These are phyloP conservation scores for Coturnix japonica DNA, from an alignment of 2,113 vertebrate genomes.

Conservation along the genomic window DNA sequence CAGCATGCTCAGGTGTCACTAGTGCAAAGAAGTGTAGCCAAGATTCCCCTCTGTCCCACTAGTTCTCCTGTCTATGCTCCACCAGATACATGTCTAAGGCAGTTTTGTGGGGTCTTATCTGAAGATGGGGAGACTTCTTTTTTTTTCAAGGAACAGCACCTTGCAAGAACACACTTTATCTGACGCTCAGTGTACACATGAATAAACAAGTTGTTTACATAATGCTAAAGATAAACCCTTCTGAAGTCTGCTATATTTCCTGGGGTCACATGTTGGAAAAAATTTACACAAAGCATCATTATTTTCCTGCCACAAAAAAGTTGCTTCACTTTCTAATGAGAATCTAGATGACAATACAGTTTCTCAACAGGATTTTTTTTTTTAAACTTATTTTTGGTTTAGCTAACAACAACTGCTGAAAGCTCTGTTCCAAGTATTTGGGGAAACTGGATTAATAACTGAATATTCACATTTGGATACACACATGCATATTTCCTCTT, in stretches of 20 bases:
- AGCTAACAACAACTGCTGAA: not conserved
- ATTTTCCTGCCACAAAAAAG: not conserved
- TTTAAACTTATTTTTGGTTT: not conserved
- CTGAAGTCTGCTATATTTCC: constrained; percentile 1
- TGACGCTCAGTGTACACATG: not conserved
- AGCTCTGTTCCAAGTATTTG: not conserved
- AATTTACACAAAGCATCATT: not conserved
- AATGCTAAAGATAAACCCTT: not conserved
- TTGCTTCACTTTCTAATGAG: not conserved
- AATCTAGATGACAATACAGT: not conserved
- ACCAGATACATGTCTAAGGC: not conserved
- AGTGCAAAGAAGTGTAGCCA: rapidly evolving
- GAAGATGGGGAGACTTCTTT: not conserved
- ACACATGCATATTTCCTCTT: constrained; percentile 27
- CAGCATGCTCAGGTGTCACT: rapidly evolving
- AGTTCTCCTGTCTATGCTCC: rapidly evolving
- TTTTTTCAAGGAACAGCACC: not conserved
- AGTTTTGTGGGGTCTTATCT: not conserved
- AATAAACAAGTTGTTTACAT: not conserved
- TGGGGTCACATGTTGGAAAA: not conserved
- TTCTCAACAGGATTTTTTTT: not conserved
- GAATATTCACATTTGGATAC: constrained; percentile 28
- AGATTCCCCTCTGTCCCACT: not conserved
- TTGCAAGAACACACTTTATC: not conserved
- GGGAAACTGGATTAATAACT: constrained; percentile 1